These are phyloP conservation scores for Cosmorhoe ocellata DNA, from an alignment of 2,888 invertebrate genomes.

Conservation along the genomic window DNA sequence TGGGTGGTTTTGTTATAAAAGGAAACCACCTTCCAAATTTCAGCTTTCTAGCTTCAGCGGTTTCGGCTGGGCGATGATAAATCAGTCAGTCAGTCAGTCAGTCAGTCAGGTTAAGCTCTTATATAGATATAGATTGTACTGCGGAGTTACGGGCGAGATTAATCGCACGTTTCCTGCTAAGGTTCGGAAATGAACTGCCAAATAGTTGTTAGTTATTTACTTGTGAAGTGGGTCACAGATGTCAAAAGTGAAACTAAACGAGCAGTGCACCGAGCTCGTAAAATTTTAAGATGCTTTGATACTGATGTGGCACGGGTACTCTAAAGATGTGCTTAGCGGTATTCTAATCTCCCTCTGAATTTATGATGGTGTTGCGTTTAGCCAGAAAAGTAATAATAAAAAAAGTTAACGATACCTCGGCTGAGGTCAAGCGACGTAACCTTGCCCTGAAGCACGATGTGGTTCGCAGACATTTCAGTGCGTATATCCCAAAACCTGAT, in stretches of 20 bases:
- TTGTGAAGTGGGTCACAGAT: conserved; percentile 27
- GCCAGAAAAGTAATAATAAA: conserved; percentile 20
- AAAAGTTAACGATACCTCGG: conserved; percentile 84
- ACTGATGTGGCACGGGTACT: conserved; percentile 8
- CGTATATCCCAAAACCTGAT: conserved; percentile 99
- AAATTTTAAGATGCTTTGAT: conserved; percentile 23
- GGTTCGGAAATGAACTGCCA: conserved; percentile 34
- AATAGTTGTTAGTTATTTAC: conserved; percentile 30
- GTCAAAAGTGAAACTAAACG: conserved; percentile 33
- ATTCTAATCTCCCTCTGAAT: conserved; percentile 25
- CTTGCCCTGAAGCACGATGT: conserved; percentile 94
- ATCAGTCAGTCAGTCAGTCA: too few species aligned
- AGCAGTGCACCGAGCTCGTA: conserved; percentile 26
- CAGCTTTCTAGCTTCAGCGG: too few species aligned
- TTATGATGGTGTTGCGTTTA: conserved; percentile 17
- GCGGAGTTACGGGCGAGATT: conserved; percentile 40
- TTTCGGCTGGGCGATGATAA: too few species aligned
- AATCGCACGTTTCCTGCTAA: conserved; percentile 33
- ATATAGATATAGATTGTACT: too few species aligned
- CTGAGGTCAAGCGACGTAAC: conserved; percentile 97
- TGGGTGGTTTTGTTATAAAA: too few species aligned
- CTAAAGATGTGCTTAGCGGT: conserved; percentile 21
- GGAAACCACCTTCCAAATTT: too few species aligned
- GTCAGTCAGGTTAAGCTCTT: too few species aligned
- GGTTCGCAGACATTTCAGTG: conserved; percentile 91